Evolutionary conservation across 1,140 invertebrate species (phyloP).

Genomic region (Tribolium madens): DNA sequence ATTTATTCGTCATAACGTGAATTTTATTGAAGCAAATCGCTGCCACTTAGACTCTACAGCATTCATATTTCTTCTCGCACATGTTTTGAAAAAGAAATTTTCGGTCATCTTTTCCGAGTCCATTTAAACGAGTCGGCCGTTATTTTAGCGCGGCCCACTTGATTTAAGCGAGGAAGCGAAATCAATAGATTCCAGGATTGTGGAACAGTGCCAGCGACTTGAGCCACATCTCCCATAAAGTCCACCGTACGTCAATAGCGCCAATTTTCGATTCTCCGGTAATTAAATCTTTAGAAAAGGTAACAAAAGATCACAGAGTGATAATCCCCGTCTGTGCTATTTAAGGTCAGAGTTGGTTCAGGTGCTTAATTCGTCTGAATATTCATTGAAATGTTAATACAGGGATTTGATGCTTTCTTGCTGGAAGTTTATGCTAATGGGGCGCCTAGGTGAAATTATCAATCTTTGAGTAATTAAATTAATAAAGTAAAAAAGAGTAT

Average conservation of each 20-base stretch:
- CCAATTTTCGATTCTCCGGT: not conserved
- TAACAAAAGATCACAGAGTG: constrained; percentile 12
- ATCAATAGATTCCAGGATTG: constrained; percentile 35
- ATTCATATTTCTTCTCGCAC: not conserved
- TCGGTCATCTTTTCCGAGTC: constrained; percentile 16
- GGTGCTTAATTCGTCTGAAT: constrained; percentile 22
- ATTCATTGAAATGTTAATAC: constrained; percentile 25
- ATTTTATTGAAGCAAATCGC: too few relatives aligned
- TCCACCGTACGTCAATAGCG: constrained; percentile 1
- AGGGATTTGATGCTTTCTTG: not conserved
- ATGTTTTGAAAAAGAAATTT: not conserved
- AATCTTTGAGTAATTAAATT: not conserved
- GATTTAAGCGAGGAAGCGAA: constrained; percentile 19
- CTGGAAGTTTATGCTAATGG: not conserved
- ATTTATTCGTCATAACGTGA: too few relatives aligned
- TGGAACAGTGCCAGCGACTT: constrained; percentile 22
- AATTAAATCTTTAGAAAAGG: constrained; percentile 28
- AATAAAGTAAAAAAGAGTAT: too few relatives aligned
- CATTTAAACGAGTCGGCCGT: not conserved
- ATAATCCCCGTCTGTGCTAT: constrained; percentile 20
- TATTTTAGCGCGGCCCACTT: not conserved
- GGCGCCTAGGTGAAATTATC: not conserved
- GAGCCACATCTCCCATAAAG: constrained; percentile 2
- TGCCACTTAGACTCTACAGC: not conserved
- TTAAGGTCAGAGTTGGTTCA: constrained; percentile 8